Evolutionary conservation across 2,113 vertebrate species (phyloP), one percentile per base, ranked within the genome.

Genomic region (Cyanistes caeruleus): DNA sequence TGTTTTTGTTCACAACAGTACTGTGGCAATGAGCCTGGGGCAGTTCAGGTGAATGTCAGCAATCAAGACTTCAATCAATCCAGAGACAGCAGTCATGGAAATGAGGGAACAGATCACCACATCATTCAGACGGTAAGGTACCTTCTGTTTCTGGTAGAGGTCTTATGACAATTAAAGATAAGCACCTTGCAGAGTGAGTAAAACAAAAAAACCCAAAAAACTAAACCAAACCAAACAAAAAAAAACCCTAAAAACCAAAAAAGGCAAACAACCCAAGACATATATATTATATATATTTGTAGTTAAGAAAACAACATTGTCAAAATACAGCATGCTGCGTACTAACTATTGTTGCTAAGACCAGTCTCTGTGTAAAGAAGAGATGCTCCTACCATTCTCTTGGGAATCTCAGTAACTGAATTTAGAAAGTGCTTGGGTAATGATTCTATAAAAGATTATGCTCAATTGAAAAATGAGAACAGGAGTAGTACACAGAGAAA

Each of bases 111-210:
- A 30, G 95, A 94, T n/a, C 93, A 96, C 55, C 92, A 98, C 84
- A 95, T 97, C 90, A 94, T 98, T 89, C 86, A 97, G 59, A 95
- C 95, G 97, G 98, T 98, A 55, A 85, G 97, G 75, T 35, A 60
- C 41, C 51, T 92, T 56, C 25, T 93, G 17, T 80, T 79, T 28
- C 23, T 78, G 39, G 21, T 27, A 60, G 53, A 53, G 13, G 13
- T 44, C n/a, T 89, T 78, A 13, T 0, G 3, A 60, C 53, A 48
- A 37, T 31, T 68, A 59, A 23, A 81, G 11, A 35, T 14, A 86
- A 77, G 16, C 33, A 78, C 22, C 21, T 86, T 43, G 13, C 13
- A 55, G 21, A 82, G 10, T 13, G 24, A 81, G 14, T 44, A 72
- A 84, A 78, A 77, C 2, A 20, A 53, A 33, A 31, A 48, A 30